Percentiles rank a stretch among this genome's conserved stretches.
These are phyloP conservation scores for Hemiprocne comata DNA, from an alignment of 2,113 vertebrate genomes.

Conservation along the genomic window DNA sequence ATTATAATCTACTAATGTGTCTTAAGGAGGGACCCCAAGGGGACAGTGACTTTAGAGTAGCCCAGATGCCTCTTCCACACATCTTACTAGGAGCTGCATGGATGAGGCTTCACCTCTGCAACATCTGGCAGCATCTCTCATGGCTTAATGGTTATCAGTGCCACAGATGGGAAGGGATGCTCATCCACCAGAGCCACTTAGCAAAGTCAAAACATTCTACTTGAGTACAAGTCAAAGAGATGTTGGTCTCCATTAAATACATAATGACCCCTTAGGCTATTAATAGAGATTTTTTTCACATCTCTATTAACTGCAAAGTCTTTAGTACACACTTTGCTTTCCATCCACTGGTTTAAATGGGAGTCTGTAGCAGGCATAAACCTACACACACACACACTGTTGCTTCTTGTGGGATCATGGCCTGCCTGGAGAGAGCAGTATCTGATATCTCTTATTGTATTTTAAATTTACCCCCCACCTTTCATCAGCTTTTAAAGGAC, in stretches of 20 bases:
- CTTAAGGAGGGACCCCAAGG: not conserved
- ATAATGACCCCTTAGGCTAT: not conserved
- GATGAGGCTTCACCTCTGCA: not conserved
- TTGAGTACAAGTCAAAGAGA: not conserved
- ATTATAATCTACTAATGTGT: fast-evolving
- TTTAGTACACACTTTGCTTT: not conserved
- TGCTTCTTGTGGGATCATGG: not conserved
- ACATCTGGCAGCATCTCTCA: not conserved
- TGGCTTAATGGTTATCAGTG: not conserved
- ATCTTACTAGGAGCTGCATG: not conserved
- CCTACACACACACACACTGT: not conserved
- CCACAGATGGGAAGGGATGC: not conserved
- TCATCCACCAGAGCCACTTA: not conserved
- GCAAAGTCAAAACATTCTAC: not conserved
- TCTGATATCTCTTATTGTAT: not conserved
- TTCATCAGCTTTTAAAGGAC: conserved; percentile 12
- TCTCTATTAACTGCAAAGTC: not conserved
- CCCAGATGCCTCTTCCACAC: not conserved
- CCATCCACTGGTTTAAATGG: not conserved
- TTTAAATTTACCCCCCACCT: conserved; percentile 20
- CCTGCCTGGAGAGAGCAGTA: not conserved
- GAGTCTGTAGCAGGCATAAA: not conserved
- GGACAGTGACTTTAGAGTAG: not conserved
- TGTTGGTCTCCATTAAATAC: not conserved
- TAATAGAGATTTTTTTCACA: not conserved